Evolutionary conservation across 2,888 invertebrate genomes (phyloP).

Genomic region (Ophioninae sp.): DNA sequence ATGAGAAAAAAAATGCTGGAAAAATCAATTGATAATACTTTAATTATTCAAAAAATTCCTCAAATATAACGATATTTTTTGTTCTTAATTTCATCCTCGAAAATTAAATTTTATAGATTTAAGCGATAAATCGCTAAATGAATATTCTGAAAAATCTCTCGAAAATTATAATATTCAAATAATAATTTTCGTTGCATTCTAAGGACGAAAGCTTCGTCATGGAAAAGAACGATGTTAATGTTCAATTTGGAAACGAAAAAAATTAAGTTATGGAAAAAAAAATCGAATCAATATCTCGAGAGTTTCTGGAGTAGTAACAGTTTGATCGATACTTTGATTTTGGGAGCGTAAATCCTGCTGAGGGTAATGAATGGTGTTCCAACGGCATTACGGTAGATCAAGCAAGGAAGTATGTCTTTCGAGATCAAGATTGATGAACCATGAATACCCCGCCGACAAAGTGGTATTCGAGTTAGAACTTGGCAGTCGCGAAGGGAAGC

Average conservation of each 20-base stretch:
- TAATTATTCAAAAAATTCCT: no score
- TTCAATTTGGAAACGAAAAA: not conserved
- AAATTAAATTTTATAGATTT: no score
- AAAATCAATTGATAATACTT: no score
- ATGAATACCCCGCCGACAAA: slow-evolving; percentile 19
- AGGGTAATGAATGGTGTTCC: slow-evolving; percentile 17
- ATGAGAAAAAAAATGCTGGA: no score
- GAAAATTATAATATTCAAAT: not conserved
- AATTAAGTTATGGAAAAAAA: not conserved
- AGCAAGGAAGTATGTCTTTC: slow-evolving; percentile 16
- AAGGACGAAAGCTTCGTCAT: no score
- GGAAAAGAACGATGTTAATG: not conserved
- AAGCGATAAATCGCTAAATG: no score
- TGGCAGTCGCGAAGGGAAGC: not conserved
- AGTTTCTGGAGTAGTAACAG: not conserved
- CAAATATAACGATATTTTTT: no score
- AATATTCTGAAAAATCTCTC: no score
- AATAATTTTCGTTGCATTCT: not conserved
- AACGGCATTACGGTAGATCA: slow-evolving; percentile 25
- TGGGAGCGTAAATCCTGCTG: slow-evolving; percentile 6
- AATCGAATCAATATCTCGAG: not conserved
- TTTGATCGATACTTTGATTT: slow-evolving; percentile 14
- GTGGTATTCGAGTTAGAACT: slow-evolving; percentile 2
- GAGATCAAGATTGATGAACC: slow-evolving; percentile 28
- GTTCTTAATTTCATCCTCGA: no score